These are phyloP conservation scores for Darevskia mixta DNA, from an alignment of 2,797 vertebrate genomes.

Conservation along the genomic window DNA sequence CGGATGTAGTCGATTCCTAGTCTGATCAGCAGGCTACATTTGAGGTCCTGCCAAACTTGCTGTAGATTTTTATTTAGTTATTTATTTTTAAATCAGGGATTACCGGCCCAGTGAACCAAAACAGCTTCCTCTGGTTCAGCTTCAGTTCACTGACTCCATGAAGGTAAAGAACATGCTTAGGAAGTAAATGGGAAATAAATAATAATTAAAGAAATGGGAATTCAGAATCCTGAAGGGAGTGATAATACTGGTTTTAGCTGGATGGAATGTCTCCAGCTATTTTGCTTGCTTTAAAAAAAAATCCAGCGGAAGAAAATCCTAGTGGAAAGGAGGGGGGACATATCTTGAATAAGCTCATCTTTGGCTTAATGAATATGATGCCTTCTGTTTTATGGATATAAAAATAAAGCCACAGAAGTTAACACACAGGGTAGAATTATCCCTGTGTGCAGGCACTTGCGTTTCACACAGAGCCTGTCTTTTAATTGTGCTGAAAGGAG, in stretches of 20 bases:
- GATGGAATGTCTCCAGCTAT: slow-evolving; percentile 12
- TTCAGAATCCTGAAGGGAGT: slow-evolving; percentile 15
- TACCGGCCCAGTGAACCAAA: slow-evolving; percentile 43
- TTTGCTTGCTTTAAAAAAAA: slow-evolving; percentile 40
- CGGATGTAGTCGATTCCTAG: slow-evolving; percentile 29
- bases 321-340: neutral
- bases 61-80: neutral
- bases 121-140: slow-evolving; percentile 42
- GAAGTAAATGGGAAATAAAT: slow-evolving; percentile 51
- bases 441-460: slow-evolving; percentile 4
- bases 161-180: slow-evolving; percentile 18
- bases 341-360: neutral
- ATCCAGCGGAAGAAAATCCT: slow-evolving; percentile 38
- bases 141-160: slow-evolving; percentile 27
- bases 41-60: neutral
- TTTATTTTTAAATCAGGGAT: slow-evolving; percentile 54
- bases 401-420: slow-evolving; percentile 10
- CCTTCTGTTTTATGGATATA: neutral
- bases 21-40: slow-evolving; percentile 2
- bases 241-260: slow-evolving; percentile 14
- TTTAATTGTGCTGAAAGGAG: slow-evolving; percentile 14
- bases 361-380: slow-evolving; percentile 31
- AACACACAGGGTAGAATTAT: neutral
- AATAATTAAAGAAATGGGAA: slow-evolving; percentile 16
- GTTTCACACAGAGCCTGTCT: neutral